These are phyloP conservation scores for Pristionchus exspectatus DNA, from an alignment of 2,888 invertebrate species.

Conservation along the genomic window DNA sequence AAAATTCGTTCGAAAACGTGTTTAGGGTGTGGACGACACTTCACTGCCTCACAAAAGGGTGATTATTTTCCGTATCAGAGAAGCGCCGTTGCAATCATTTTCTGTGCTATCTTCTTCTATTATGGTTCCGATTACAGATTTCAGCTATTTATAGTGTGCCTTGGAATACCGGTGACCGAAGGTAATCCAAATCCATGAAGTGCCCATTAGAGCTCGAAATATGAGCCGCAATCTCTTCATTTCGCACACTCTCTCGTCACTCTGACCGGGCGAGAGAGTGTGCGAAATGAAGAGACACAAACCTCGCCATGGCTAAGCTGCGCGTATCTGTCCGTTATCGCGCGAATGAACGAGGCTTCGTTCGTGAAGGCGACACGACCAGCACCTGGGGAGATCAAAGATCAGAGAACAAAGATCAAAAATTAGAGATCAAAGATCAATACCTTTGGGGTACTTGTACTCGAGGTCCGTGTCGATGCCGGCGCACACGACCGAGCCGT, in stretches of 20 bases:
- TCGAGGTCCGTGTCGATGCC: constrained; percentile 99
- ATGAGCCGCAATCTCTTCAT: background rate
- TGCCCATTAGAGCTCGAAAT: too few species aligned
- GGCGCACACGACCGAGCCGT: constrained; percentile 98
- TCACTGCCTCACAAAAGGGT: too few species aligned
- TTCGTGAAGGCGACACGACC: constrained; percentile 98
- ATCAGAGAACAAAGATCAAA: background rate
- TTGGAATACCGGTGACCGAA: too few species aligned
- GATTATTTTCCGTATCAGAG: too few species aligned
- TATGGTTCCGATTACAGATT: too few species aligned
- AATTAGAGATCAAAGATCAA: background rate
- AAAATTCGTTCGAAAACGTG: too few species aligned
- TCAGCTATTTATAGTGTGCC: too few species aligned
- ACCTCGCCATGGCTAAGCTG: constrained; percentile 89
- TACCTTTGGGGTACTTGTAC: constrained; percentile 95
- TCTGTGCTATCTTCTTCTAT: too few species aligned
- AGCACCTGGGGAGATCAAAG: constrained; percentile 84
- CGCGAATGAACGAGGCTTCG: constrained; percentile 98
- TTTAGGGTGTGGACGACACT: too few species aligned
- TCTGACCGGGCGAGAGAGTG: background rate
- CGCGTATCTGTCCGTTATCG: constrained; percentile 97
- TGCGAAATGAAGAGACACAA: background rate
- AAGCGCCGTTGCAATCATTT: too few species aligned
- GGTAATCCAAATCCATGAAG: too few species aligned
- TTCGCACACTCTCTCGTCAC: constrained; percentile 81